Conservation (phyloP, 2,113 vertebrate species). For the Centropristis striata region DNA sequence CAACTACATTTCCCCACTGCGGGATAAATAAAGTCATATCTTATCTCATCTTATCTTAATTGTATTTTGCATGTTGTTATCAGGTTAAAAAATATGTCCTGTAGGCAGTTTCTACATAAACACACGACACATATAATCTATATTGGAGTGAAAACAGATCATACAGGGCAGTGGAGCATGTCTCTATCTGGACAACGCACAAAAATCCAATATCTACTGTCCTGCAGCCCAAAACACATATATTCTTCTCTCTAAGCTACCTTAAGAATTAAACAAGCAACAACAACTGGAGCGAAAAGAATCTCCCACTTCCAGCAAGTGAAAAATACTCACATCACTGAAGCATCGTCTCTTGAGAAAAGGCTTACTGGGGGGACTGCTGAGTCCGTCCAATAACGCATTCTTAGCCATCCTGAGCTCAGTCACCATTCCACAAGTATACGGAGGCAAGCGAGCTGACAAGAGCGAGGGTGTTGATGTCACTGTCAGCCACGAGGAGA, state of each 20-base stretch:
- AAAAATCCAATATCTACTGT: neutral
- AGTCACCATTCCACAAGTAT: conserved; percentile 63
- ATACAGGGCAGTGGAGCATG: neutral
- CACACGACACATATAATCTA: neutral
- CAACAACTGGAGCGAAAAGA: conserved; percentile 3
- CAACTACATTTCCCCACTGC: no score
- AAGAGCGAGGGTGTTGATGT: conserved; percentile 47
- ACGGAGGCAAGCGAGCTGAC: conserved; percentile 39
- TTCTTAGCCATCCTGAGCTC: conserved; percentile 68
- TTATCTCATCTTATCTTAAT: no score
- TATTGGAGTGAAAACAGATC: neutral
- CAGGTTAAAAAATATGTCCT: neutral
- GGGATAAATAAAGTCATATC: no score
- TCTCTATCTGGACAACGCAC: neutral
- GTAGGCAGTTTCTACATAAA: neutral
- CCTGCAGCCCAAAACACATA: conserved; percentile 7
- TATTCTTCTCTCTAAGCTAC: neutral
- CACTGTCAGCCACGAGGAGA: conserved; percentile 44
- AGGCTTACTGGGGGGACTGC: conserved; percentile 54
- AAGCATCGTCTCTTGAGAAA: conserved; percentile 68
- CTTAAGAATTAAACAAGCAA: conserved; percentile 15
- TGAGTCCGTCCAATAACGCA: conserved; percentile 41
- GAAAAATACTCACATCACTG: conserved; percentile 80
- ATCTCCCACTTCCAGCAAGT: conserved; percentile 19
- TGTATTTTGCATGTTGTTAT: neutral